Evolutionary conservation across 2,113 vertebrate species (phyloP).

Genomic region (Micromys minutus): DNA sequence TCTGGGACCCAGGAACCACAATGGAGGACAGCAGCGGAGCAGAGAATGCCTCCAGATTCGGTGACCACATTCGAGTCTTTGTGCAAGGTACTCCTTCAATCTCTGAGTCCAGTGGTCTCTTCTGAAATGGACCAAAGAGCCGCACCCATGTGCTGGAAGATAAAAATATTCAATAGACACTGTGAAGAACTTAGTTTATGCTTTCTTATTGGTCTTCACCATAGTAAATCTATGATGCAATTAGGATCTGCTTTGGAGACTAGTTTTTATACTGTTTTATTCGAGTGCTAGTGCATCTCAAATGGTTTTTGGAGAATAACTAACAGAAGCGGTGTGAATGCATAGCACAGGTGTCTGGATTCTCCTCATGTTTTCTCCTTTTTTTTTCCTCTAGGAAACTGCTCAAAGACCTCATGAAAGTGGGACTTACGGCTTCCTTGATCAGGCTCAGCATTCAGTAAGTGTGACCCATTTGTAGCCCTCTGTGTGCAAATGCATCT

Average conservation of each 20-base stretch:
- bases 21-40: background rate
- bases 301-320: background rate
- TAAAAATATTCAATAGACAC: background rate
- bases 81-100: background rate
- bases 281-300: background rate
- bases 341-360: too few relatives aligned
- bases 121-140: background rate
- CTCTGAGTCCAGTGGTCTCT: background rate
- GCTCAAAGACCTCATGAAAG: slow-evolving; percentile 84
- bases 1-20: background rate
- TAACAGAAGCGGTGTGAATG: background rate
- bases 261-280: background rate
- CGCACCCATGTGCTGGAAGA: background rate
- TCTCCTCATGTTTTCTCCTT: background rate
- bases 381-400: slow-evolving; percentile 81
- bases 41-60: background rate
- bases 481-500: background rate
- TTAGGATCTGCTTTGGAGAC: background rate
- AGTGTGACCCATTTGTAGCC: slow-evolving; percentile 66
- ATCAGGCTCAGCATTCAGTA: slow-evolving; percentile 84
- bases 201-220: background rate
- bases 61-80: background rate
- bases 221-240: background rate
- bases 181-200: background rate
- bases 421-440: slow-evolving; percentile 83